A percentile compares a stretch with the other conserved stretches of the same genome.
phyloP scores from a whole-genome alignment of 2,888 invertebrate species.

The Caenorhabditis uteleia region DNA sequence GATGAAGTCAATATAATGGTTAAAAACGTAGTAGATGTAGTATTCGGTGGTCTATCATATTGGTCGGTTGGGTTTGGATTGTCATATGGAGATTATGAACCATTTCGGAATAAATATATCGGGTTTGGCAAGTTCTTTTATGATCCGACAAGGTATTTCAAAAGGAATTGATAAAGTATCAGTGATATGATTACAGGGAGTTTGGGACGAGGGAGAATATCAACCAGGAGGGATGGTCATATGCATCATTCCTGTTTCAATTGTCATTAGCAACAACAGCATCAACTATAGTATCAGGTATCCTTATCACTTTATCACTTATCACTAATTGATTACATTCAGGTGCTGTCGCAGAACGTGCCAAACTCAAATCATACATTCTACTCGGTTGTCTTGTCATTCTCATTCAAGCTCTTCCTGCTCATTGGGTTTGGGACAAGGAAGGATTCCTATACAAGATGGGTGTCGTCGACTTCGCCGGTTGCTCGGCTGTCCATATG shows the following conservation, averaged over 20 bases:
- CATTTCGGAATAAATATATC: slow-evolving; percentile 58
- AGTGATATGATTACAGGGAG: slow-evolving; percentile 11
- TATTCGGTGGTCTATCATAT: slow-evolving; percentile 88
- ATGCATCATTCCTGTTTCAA: slow-evolving; percentile 65
- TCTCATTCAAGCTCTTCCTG: slow-evolving; percentile 69
- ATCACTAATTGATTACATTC: slow-evolving; percentile 15
- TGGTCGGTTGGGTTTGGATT: slow-evolving; percentile 93
- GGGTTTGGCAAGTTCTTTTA: slow-evolving; percentile 66
- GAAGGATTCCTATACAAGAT: slow-evolving; percentile 68
- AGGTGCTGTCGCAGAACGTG: slow-evolving; percentile 68
- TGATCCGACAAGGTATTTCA: slow-evolving; percentile 54
- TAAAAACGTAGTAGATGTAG: slow-evolving; percentile 84
- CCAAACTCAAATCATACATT: slow-evolving; percentile 65
- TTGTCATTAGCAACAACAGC: slow-evolving; percentile 65
- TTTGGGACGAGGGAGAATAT: slow-evolving; percentile 27
- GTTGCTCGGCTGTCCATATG: slow-evolving; percentile 70
- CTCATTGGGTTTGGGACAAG: slow-evolving; percentile 71
- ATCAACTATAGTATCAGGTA: slow-evolving; percentile 67
- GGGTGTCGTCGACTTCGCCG: slow-evolving; percentile 69
- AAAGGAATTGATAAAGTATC: neutral
- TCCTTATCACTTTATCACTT: neutral
- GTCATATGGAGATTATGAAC: slow-evolving; percentile 57
- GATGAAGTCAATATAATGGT: slow-evolving; percentile 79
- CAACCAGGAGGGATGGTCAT: slow-evolving; percentile 65
- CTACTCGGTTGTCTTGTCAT: slow-evolving; percentile 62